phyloP scores from a whole-genome alignment of 2,113 vertebrate species.

The Phrynocephalus versicolor region DNA sequence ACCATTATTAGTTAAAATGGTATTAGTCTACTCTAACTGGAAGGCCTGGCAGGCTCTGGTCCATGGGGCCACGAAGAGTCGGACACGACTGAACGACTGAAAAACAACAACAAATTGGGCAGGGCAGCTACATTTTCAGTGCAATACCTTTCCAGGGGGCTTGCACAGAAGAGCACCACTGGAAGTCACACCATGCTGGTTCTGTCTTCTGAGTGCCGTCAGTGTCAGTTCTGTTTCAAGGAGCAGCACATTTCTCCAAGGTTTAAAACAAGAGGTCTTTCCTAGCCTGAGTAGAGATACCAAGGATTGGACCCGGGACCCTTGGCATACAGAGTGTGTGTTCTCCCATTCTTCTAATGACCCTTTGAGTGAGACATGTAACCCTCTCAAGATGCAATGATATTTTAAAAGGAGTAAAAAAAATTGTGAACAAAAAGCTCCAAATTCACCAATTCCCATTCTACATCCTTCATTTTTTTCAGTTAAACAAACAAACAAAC shows the following conservation, averaged over 20 bases:
- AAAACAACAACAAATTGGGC: too few species aligned
- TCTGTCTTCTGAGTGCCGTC: not conserved
- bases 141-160: not conserved
- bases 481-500: not conserved
- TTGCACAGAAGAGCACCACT: not conserved
- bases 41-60: too few species aligned
- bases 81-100: too few species aligned
- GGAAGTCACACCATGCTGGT: not conserved
- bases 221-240: not conserved
- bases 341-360: not conserved
- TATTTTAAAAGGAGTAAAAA: not conserved
- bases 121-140: not conserved
- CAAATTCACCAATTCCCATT: not conserved
- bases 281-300: too few species aligned
- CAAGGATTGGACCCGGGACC: not conserved
- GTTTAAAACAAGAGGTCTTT: too few species aligned
- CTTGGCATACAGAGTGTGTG: not conserved
- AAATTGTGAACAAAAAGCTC: not conserved
- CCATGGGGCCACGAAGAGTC: too few species aligned
- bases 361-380: not conserved
- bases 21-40: too few species aligned
- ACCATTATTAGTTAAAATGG: too few species aligned
- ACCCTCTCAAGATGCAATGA: not conserved
- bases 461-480: not conserved
- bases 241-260: too few species aligned